Evolutionary conservation across 2,113 vertebrate species (phyloP).

Genomic region (Archocentrus centrarchus): DNA sequence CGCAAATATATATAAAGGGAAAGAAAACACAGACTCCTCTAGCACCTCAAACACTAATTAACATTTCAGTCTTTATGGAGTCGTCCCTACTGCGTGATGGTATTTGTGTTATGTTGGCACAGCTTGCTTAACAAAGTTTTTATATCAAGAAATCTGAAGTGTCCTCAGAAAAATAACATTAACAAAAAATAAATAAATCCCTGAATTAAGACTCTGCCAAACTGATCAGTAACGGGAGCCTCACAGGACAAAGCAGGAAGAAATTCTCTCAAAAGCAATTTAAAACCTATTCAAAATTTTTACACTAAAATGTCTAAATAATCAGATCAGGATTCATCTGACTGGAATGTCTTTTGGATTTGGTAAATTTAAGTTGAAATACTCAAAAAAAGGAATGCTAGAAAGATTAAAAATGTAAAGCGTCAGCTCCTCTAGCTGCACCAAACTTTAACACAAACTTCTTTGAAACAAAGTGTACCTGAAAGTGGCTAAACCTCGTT

Average conservation of each 20-base stretch:
- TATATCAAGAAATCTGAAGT: not conserved
- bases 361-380: constrained; percentile 43
- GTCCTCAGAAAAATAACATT: constrained; percentile 8
- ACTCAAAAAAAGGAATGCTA: constrained; percentile 56
- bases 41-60: not conserved
- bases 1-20: not conserved
- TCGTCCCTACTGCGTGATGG: not conserved
- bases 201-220: constrained; percentile 45
- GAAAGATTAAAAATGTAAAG: constrained; percentile 16
- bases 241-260: not conserved
- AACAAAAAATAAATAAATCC: constrained; percentile 32
- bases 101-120: constrained; percentile 19
- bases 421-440: not conserved
- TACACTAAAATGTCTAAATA: constrained; percentile 12
- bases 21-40: not conserved
- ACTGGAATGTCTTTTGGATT: constrained; percentile 57
- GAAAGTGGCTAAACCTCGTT: constrained; percentile 55
- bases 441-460: constrained; percentile 28
- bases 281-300: constrained; percentile 30
- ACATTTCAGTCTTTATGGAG: not conserved
- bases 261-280: constrained; percentile 24
- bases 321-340: constrained; percentile 21
- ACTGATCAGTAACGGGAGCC: constrained; percentile 12
- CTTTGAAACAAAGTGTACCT: constrained; percentile 37
- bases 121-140: not conserved